These are phyloP conservation scores for Heteronetta atricapilla DNA, from an alignment of 2,113 vertebrate species.

Conservation along the genomic window DNA sequence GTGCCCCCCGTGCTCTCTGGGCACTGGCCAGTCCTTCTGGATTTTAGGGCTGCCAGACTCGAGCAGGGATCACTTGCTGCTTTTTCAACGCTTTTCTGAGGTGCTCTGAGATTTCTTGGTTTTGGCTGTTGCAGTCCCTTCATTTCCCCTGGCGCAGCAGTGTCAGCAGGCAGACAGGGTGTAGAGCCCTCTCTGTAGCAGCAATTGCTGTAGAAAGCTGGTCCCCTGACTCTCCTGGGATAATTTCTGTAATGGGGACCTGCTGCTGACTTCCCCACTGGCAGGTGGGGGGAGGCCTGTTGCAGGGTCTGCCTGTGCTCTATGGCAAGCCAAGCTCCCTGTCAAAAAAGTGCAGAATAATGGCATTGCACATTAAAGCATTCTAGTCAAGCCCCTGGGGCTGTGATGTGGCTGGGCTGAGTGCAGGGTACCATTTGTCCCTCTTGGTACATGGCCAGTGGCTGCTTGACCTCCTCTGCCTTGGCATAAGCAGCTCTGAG, in stretches of 20 bases:
- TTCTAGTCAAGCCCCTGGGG: not conserved
- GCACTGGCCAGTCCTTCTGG: not conserved
- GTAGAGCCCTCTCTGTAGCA: not conserved
- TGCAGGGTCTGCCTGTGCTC: not conserved
- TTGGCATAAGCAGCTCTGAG: not conserved
- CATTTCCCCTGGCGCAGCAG: too few species aligned
- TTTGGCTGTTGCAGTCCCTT: not conserved
- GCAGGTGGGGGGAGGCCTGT: too few species aligned
- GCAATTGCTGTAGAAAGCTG: not conserved
- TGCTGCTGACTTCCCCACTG: not conserved
- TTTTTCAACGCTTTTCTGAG: not conserved
- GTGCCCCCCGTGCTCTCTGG: not conserved
- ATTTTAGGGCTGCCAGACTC: not conserved
- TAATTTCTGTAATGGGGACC: not conserved
- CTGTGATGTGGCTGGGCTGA: not conserved
- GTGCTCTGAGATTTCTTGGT: not conserved
- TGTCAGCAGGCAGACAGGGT: not conserved
- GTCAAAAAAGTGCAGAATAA: not conserved
- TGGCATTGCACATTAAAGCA: too few species aligned
- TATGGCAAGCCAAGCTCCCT: not conserved
- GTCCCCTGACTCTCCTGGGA: not conserved
- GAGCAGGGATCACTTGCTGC: not conserved
- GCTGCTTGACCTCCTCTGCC: rapidly evolving
- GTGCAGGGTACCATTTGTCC: not conserved
- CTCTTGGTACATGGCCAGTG: not conserved